Evolutionary conservation across 53 echinoderm and acorn worm genomes (phyloP).

Genomic region (Stichopus horrens): DNA sequence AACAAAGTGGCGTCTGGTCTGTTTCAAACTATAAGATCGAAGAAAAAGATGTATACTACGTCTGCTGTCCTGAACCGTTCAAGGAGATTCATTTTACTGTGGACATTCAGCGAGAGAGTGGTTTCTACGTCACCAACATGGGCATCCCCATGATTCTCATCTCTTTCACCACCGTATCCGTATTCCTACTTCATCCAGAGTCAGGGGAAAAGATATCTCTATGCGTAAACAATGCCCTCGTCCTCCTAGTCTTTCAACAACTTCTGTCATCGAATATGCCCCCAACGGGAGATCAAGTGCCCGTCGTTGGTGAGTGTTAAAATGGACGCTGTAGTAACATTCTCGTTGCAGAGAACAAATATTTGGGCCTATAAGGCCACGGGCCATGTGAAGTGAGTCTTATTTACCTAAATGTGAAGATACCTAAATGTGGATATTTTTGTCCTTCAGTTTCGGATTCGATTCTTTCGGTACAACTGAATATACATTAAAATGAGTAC

Average conservation of each 20-base stretch:
- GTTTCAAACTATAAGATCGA: not conserved
- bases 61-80: not conserved
- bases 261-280: not conserved
- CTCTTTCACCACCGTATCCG: no score
- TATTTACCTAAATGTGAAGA: no score
- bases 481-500: no score
- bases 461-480: no score
- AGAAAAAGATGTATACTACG: not conserved
- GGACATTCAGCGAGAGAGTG: not conserved
- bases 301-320: not conserved
- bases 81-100: not conserved
- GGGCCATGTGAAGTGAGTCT: no score
- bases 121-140: not conserved
- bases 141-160: not conserved
- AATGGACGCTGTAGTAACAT: not conserved
- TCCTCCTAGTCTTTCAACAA: slow-evolving; percentile 7
- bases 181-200: not conserved
- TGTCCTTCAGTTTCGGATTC: no score
- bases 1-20: not conserved
- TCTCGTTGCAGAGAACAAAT: not conserved
- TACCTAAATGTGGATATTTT: no score
- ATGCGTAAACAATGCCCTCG: slow-evolving; percentile 51
- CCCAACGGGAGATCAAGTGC: not conserved
- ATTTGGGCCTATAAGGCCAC: no score
- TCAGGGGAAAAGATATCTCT: slow-evolving; percentile 66